Percentiles rank a stretch among this genome's conserved stretches.
Evolutionary conservation across 2,113 vertebrate species (phyloP).

Genomic region (Pterocles burchelli): DNA sequence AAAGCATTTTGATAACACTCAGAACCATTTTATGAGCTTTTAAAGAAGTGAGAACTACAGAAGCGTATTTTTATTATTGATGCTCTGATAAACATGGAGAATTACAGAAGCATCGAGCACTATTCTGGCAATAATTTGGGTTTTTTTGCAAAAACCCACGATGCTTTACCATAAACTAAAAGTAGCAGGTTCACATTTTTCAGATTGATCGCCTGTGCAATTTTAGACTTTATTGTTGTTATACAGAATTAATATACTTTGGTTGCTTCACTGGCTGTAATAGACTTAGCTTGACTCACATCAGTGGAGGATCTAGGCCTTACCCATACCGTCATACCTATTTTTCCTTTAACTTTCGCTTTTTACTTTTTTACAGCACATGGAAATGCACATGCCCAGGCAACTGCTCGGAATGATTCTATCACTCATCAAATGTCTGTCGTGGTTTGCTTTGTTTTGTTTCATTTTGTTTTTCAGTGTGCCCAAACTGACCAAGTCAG

Average conservation of each 20-base stretch:
- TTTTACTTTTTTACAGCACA: neutral
- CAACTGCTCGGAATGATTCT: slow-evolving; percentile 20
- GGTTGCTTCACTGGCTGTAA: neutral
- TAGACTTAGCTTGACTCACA: neutral
- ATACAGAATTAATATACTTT: neutral
- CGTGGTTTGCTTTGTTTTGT: neutral
- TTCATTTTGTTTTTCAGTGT: neutral
- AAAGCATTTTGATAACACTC: neutral
- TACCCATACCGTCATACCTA: neutral
- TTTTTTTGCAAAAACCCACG: neutral
- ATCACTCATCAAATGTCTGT: neutral
- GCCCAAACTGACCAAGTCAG: neutral
- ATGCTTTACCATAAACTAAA: neutral
- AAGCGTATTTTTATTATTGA: neutral
- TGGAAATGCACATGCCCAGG: neutral
- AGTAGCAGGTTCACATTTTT: neutral
- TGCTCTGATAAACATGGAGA: neutral
- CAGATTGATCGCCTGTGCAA: neutral
- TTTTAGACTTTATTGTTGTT: neutral
- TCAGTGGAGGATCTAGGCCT: neutral
- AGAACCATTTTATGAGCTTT: neutral
- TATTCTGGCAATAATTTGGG: neutral
- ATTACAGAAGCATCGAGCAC: neutral
- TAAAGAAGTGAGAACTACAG: neutral
- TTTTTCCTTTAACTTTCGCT: slow-evolving; percentile 23